Conservation (phyloP, 2,797 vertebrate species). For the Pterois miles region DNA sequence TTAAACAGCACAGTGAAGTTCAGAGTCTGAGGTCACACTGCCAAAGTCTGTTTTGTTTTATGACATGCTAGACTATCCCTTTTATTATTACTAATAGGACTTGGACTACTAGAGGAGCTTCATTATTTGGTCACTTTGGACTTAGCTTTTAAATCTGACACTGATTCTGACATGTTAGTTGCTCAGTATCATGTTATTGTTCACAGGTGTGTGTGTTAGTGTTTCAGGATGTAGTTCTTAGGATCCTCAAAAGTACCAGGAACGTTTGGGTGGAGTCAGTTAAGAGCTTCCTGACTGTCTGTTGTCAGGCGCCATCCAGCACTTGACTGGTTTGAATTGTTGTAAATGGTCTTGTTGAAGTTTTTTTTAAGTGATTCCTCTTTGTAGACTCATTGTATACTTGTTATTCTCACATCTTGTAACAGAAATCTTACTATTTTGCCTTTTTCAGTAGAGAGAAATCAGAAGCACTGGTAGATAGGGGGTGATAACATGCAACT, state of each 20-base stretch:
- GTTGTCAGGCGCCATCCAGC: background rate
- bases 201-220: background rate
- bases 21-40: background rate
- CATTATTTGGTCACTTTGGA: background rate
- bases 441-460: too few relatives aligned
- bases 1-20: background rate
- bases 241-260: conserved; percentile 16
- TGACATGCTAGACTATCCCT: background rate
- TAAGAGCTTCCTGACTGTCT: conserved; percentile 13
- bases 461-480: background rate
- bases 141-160: background rate
- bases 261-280: conserved; percentile 43
- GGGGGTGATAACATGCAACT: background rate
- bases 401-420: background rate
- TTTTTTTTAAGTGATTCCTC: background rate
- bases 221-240: conserved; percentile 40
- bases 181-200: background rate
- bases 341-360: background rate
- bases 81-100: background rate
- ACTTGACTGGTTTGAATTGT: conserved; percentile 1
- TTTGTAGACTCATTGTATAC: background rate
- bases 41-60: background rate
- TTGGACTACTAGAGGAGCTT: background rate
- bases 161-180: background rate
- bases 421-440: too few relatives aligned